Base-by-base conservation (phyloP, 2,113 vertebrate genomes). In the Nipponia nippon region DNA sequence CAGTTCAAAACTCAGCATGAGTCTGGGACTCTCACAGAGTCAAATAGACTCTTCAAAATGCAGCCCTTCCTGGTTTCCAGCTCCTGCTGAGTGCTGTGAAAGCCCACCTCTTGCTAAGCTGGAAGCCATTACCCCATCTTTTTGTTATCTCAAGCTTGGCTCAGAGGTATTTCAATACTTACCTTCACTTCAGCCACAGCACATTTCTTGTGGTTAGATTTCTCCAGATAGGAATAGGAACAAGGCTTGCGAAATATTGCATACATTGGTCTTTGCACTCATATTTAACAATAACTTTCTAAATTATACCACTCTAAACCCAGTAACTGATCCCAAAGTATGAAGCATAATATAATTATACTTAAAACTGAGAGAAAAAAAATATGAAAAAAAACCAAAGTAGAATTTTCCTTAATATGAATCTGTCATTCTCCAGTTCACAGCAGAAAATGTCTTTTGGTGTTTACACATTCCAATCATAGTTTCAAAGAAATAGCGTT, bases 1-100 rank as follows among this genome's bases (percentile, higher is more conserved):
- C 13, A 63, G 47, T 89, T 94, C 91, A 76, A 82, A 94, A 94
- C 65, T 71, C 93, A 87, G 89, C 69, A 93, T 77, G 95, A 71
- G 30, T 7, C 61, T 63, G 50, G 81, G 47, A 47, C 18, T 67
- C 73, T 55, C 38, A 47, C 2, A 36, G 80, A 87, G 77, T 82
- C 65, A 94, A 75, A 91, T 3, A 91, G 46, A 83, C 32, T 86
- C 49, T 84, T 92, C 80, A 91, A 91, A 95, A 81, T 59, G 77
- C 72, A 82, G 42, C n/a, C 55, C 23, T 89, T 93, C 65, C 56
- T 82, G 38, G 32, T 66, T 94, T 69, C 82, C 56, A 76, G 18
- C 69, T 82, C 83, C 83, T 16, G 65, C 34, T 23, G 81, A 71
- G 72, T 19, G 14, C 89, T 52, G 13, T 84, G 69, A 92, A 89